Evolutionary conservation across 2,888 invertebrate species (phyloP), one percentile per base, ranked within the genome.

Genomic region (Andrena trimmerana): DNA sequence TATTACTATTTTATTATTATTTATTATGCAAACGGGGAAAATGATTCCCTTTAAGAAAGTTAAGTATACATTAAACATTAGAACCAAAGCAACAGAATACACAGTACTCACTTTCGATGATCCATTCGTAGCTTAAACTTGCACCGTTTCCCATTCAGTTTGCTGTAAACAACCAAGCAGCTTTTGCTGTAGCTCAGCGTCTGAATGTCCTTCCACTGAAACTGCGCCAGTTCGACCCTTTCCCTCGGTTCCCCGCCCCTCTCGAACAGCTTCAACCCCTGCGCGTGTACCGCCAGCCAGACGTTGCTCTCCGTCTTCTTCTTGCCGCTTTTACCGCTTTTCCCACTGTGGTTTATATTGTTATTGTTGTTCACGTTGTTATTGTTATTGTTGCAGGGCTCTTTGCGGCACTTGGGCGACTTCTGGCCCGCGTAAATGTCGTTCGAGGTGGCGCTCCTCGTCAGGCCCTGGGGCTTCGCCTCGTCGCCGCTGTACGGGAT

Each of bases 131-230:
- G 94, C 94, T 97, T 97, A 92, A 97, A 97, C 94, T 97, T 97
- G 78, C 95, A 94, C 60, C 95, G 95, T 87, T 95, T 96, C 13
- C 95, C 95, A 78, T 95, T 95, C 72, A 95, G 91, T 86, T 95
- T 95, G 50, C 96, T 91, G 93, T 94, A 93, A 90, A 95, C 95
- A 8, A 96, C 95, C 59, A 97, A 94, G 85, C 96, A 96, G 90
- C 96, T 96, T 92, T 97, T 97, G 90, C 96, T 97, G 91, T 96
- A 97, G 90, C 96, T 97, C 85, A 97, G 95, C 85, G 97, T 97
- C 90, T 97, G 97, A 88, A 97, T 97, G 86, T 96, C 96, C 88
- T 96, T 96, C 97, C 97, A 97, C 86, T 95, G 95, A 90, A 96
- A 95, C 83, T 93, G 91, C 4, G 93, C 92, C n/a, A 94, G 82